These are phyloP conservation scores for Ennomos quercinarius DNA, from an alignment of 2,888 invertebrate species.

Conservation along the genomic window DNA sequence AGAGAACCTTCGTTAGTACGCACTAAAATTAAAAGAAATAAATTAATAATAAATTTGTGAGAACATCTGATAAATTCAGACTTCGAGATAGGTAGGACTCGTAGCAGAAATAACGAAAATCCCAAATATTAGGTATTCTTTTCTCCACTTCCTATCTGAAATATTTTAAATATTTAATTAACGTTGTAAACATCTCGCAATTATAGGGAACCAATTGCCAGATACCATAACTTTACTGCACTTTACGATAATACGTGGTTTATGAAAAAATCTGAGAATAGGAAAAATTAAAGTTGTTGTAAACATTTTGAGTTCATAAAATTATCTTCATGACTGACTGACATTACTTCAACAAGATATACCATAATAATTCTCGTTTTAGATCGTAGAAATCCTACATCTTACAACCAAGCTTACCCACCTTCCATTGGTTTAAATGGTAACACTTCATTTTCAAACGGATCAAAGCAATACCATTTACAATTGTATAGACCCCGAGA, in stretches of 20 bases:
- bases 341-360: no score
- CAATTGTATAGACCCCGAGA: constrained; percentile 40
- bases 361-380: no score
- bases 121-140: no score
- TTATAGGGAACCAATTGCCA: not conserved
- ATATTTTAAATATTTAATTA: not conserved
- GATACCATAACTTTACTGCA: no score
- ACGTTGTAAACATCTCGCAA: not conserved
- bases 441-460: constrained; percentile 16
- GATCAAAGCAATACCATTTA: constrained; percentile 25
- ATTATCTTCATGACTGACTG: no score
- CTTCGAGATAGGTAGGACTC: not conserved
- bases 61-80: constrained; percentile 14
- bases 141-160: no score
- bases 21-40: constrained; percentile 28
- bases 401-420: no score
- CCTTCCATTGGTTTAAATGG: constrained; percentile 17
- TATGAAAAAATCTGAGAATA: no score
- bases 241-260: no score
- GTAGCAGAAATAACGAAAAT: not conserved
- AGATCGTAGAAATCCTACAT: no score
- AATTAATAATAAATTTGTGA: constrained; percentile 27
- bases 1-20: constrained; percentile 22
- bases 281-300: no score
- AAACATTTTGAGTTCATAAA: no score